Conservation (phyloP, 2,797 vertebrate species). For the Crenuchus spilurus region DNA sequence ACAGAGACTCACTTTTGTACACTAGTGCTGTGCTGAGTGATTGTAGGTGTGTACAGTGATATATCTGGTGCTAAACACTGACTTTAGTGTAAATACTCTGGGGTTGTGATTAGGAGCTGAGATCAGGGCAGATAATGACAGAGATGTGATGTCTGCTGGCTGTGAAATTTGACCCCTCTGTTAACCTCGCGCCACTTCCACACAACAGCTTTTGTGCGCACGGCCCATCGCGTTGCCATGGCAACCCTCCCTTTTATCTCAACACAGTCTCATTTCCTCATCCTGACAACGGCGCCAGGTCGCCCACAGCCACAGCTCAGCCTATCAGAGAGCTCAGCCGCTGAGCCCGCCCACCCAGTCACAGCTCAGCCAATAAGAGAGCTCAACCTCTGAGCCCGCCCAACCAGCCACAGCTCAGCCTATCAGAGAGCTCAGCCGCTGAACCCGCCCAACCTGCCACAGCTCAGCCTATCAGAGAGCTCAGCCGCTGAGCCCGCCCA, state of each 20-base stretch:
- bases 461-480: neutral
- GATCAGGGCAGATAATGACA: conserved; percentile 42
- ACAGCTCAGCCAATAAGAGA: conserved; percentile 61
- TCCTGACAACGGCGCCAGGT: conserved; percentile 74
- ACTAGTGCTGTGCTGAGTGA: too few relatives aligned
- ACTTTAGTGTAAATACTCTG: conserved; percentile 46
- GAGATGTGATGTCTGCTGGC: conserved; percentile 68
- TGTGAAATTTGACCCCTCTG: conserved; percentile 81
- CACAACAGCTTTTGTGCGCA: conserved; percentile 71
- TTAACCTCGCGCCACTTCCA: conserved; percentile 67
- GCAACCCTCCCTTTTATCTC: conserved; percentile 80
- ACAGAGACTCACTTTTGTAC: too few relatives aligned
- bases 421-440: neutral
- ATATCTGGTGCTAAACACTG: too few relatives aligned
- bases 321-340: conserved; percentile 60
- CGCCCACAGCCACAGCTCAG: conserved; percentile 64
- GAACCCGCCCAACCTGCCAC: neutral
- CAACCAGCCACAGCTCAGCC: neutral
- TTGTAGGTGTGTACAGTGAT: too few relatives aligned
- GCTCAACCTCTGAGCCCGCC: conserved; percentile 60
- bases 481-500: neutral
- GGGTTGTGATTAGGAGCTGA: conserved; percentile 38
- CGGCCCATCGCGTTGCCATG: conserved; percentile 76
- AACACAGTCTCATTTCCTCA: conserved; percentile 80
- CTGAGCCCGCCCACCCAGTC: conserved; percentile 66